A percentile compares a stretch with the other conserved stretches of the same genome.
Conservation (phyloP, 2,888 invertebrate species). For the Phortica magna region DNA sequence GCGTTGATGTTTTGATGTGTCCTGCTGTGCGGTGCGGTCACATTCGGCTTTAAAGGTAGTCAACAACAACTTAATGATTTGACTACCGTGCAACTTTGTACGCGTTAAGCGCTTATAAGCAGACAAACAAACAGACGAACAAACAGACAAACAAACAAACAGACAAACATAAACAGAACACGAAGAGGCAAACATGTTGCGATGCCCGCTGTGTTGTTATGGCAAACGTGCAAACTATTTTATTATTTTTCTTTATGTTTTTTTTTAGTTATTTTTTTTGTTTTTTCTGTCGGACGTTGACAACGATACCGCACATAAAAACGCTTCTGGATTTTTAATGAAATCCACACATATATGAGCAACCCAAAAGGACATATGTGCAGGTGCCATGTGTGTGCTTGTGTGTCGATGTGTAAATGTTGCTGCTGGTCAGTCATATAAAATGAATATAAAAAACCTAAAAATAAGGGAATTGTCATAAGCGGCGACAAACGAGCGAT, state of each 20-base stretch:
- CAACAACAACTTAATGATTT: neutral
- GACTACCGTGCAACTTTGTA: neutral
- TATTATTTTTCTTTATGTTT: constrained; percentile 8
- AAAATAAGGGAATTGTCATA: neutral
- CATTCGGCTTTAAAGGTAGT: constrained; percentile 5
- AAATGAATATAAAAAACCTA: neutral
- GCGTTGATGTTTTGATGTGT: neutral
- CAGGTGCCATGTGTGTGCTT: neutral
- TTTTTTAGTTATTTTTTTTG: neutral
- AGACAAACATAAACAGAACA: neutral
- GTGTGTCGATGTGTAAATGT: neutral
- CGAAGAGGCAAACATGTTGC: neutral
- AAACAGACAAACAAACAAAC: neutral
- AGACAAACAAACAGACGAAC: neutral
- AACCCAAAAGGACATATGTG: too few species aligned
- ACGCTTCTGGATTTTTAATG: constrained; percentile 22
- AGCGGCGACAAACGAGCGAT: constrained; percentile 18
- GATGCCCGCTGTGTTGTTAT: neutral
- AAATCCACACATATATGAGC: neutral
- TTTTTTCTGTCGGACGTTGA: neutral
- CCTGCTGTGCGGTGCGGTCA: neutral
- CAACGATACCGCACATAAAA: constrained; percentile 11
- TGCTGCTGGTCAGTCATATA: neutral
- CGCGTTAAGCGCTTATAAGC: neutral
- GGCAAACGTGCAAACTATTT: constrained; percentile 4